These are phyloP conservation scores for Passer domesticus DNA, from an alignment of 2,113 vertebrate species.

Conservation along the genomic window DNA sequence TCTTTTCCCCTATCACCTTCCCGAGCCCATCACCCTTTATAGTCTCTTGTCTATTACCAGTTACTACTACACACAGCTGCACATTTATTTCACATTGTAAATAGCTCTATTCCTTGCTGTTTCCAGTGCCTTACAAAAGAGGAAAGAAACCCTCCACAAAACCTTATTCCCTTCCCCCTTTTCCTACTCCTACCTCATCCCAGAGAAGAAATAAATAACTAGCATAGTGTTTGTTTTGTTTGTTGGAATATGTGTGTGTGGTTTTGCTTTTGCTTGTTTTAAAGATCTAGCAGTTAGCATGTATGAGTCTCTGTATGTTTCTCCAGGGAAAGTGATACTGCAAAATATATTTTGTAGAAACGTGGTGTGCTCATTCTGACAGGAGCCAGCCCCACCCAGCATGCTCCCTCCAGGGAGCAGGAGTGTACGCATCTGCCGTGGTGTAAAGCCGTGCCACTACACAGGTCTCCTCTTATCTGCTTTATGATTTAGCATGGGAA, in stretches of 20 bases:
- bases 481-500: not conserved
- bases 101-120: not conserved
- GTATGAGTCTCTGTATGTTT: not conserved
- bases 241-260: not conserved
- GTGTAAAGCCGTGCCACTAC: not conserved
- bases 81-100: not conserved
- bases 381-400: not conserved
- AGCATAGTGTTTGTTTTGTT: not conserved
- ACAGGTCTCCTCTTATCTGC: not conserved
- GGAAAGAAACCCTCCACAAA: rapidly evolving
- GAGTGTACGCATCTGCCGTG: rapidly evolving
- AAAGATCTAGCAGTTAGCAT: not conserved
- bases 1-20: not conserved
- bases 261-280: not conserved
- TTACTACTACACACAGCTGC: not conserved
- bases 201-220: not conserved
- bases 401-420: not conserved
- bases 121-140: not conserved
- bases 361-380: not conserved
- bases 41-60: not conserved
- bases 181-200: not conserved
- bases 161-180: not conserved
- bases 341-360: not conserved
- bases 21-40: not conserved
- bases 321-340: not conserved